Evolutionary conservation across 2,113 vertebrate species (phyloP), one percentile per base, ranked within the genome.

Genomic region (Sus scrofa): DNA sequence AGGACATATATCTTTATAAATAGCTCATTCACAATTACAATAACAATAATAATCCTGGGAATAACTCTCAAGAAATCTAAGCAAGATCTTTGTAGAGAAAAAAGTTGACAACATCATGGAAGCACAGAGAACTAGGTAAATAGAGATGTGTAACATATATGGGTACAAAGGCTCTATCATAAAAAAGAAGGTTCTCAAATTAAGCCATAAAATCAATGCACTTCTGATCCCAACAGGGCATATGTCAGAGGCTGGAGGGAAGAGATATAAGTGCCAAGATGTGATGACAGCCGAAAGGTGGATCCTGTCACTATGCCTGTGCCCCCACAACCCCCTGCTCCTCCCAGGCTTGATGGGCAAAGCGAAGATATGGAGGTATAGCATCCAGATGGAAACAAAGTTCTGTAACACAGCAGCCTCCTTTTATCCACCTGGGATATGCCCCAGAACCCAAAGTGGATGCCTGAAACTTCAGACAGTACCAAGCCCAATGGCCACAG

Each of bases 141-240:
- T 26, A 13, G 34, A 65, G 22, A 52, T 70, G 24, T 16, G 4
- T 87, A 79, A 81, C 39, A 79, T 52, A 81, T n/a, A 52, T 27
- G 52, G 11, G 54, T 63, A 73, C 30, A 27, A 88, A 82, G 26
- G 16, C 24, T 73, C 52, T 27, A 39, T 37, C 11, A 11, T 92
- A 73, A 96, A 93, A 91, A 27, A 37, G 78, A 68, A 27, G 70
- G 8, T 74, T 56, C 12, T 91, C 60, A 94, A 89, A 95, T 77
- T 74, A 86, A 84, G 16, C n/a, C 27, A 20, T 85, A 68, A 56
- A 79, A 44, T 15, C 19, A 75, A 34, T 26, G 19, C 5, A 73
- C 27, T 70, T 79, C 27, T 39, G 68, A 27, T 73, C 37, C 56
- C 50, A 50, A 71, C 2, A 27, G 12, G n/a, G 6, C 73, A 7